Base-by-base conservation (phyloP, 2,113 vertebrate genomes). In the Bostrychus sinensis region DNA sequence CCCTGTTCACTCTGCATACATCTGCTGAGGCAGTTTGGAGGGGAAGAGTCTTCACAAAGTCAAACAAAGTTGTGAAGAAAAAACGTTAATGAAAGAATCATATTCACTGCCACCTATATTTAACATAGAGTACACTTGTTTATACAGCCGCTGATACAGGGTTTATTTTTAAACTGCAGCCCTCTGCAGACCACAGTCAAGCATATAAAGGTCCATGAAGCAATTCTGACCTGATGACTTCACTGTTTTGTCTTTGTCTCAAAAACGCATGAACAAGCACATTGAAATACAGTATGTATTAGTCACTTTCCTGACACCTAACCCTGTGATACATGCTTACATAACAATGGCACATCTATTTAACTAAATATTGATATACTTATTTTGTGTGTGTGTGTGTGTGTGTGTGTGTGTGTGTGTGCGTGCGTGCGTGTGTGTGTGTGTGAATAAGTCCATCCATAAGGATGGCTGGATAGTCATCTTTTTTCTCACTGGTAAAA, bases 41-140 rank as follows among this genome's bases (percentile, higher is more conserved):
- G n/a, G 65, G 70, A 75, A 62, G 37, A 46, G 62, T 73, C 66
- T 69, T 64, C 25, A 57, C 8, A n/a, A 26, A 60, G 65, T 48
- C 34, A 28, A 56, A 16, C 23, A 41, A 22, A 58, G 57, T 22
- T 46, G 34, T 36, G 43, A 37, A 45, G 56, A 62, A 50, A 55
- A 64, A 71, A 38, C 12, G 55, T 72, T 53, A 65, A 66, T 37
- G 7, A 76, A 30, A 8, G 19, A 55, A 36, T 62, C 42, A 63
- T 28, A 53, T 50, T 62, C 17, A 2, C 60, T 17, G 20, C 55
- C 57, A 65, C 38, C 58, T 41, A 56, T 10, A 46, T 57, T 36
- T 38, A 66, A 66, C 46, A 59, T 54, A 12, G 13, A 16, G 39
- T 41, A 46, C 2, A 46, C 43, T 62, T 76, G 61, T 19, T 14